Conservation (phyloP, 1,140 invertebrate species). For the Brachionus rotundiformis region DNA sequence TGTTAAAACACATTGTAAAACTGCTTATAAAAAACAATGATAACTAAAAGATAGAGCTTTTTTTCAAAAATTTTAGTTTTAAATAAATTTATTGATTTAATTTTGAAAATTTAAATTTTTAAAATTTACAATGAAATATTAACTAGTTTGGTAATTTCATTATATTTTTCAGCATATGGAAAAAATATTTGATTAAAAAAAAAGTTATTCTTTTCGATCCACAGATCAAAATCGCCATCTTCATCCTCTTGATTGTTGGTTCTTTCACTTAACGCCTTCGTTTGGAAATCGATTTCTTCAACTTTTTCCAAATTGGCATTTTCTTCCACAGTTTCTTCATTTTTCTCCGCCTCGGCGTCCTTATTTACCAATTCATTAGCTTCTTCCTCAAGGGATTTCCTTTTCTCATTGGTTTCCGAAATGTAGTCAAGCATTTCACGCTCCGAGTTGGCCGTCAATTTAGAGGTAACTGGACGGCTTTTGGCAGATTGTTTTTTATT, state of each 20-base stretch:
- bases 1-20: too few species aligned
- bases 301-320: neutral
- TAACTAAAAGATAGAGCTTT: too few species aligned
- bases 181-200: slow-evolving; percentile 49
- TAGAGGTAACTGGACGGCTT: neutral
- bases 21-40: too few species aligned
- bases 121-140: neutral
- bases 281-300: neutral
- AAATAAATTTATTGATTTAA: too few species aligned
- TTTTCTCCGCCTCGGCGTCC: neutral
- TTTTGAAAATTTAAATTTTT: too few species aligned
- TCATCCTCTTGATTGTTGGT: neutral
- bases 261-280: neutral
- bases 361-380: neutral
- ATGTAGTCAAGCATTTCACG: neutral
- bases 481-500: neutral
- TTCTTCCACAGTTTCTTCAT: neutral
- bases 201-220: slow-evolving; percentile 41
- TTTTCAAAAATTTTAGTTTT: too few species aligned
- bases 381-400: neutral
- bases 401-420: neutral
- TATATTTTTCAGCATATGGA: slow-evolving; percentile 43
- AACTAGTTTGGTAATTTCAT: neutral
- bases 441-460: neutral
- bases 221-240: neutral